Conservation (phyloP, 30 jellyfish, hydroid and myxozoan species). For the Morbakka virulenta region DNA sequence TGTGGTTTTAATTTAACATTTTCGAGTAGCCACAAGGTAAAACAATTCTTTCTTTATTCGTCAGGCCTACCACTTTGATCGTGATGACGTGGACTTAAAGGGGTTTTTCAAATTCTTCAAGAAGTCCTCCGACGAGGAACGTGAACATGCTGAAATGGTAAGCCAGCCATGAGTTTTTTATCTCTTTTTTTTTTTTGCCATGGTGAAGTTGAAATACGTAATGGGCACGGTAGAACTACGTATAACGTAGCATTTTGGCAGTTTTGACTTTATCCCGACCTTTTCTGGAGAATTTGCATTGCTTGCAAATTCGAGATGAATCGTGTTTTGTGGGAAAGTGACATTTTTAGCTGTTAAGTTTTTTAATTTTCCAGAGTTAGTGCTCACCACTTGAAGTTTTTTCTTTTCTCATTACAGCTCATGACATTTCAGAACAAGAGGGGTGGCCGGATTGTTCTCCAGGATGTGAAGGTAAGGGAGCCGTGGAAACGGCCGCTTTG, state of each 20-base stretch:
- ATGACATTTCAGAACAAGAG: conserved; percentile 92
- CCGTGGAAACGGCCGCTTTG: too few relatives aligned
- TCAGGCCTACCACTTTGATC: conserved; percentile 91
- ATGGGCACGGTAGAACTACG: too few relatives aligned
- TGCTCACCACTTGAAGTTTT: too few relatives aligned
- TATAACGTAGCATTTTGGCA: too few relatives aligned
- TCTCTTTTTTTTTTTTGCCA: not conserved
- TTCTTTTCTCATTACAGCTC: conserved; percentile 41
- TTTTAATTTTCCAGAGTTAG: not conserved
- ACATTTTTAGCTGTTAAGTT: not conserved
- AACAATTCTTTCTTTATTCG: not conserved
- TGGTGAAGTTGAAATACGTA: too few relatives aligned
- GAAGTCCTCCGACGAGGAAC: conserved; percentile 87
- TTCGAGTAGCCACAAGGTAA: not conserved
- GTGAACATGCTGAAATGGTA: conserved; percentile 95
- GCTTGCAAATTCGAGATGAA: not conserved
- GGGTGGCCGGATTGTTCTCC: conserved; percentile 87
- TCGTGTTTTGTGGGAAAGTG: not conserved
- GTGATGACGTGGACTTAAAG: conserved; percentile 87
- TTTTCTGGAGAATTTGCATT: too few relatives aligned
- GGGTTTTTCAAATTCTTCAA: conserved; percentile 80
- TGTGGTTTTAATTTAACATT: not conserved
- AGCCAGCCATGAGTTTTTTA: not conserved
- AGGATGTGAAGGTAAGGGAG: conserved; percentile 66
- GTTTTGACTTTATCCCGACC: too few relatives aligned